Conservation (phyloP, 2,888 invertebrate species). For the Dorcus hopei region DNA sequence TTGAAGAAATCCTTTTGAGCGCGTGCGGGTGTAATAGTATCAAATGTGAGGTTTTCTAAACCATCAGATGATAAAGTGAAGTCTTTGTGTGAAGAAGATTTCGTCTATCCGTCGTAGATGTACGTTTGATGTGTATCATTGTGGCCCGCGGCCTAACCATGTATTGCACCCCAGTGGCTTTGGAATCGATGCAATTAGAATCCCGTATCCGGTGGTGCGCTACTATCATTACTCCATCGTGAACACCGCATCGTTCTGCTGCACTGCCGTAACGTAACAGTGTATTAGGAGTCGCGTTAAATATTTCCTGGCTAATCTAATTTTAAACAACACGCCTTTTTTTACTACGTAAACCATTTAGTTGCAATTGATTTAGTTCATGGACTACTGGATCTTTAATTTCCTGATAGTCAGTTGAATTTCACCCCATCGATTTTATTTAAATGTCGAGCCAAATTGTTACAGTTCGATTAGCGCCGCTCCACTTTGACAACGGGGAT, state of each 20-base stretch:
- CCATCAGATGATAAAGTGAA: constrained; percentile 31
- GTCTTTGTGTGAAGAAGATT: constrained; percentile 30
- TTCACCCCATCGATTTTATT: constrained; percentile 28
- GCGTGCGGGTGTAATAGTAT: constrained; percentile 29
- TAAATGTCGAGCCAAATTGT: constrained; percentile 28
- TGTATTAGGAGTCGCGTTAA: constrained; percentile 17
- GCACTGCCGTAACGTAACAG: constrained; percentile 1
- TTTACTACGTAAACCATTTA: constrained; percentile 18
- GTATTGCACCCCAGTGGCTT: constrained; percentile 29
- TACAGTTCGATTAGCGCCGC: constrained; percentile 26
- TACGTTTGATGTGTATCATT: constrained; percentile 28
- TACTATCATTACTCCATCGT: neutral
- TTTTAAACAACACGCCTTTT: constrained; percentile 21
- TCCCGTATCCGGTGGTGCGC: constrained; percentile 13
- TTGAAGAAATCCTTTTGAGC: constrained; percentile 33
- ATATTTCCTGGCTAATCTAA: constrained; percentile 24
- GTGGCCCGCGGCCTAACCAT: constrained; percentile 20
- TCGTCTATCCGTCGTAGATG: constrained; percentile 26
- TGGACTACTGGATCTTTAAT: constrained; percentile 30
- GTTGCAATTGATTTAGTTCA: constrained; percentile 28
- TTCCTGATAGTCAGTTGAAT: constrained; percentile 27
- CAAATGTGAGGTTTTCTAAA: constrained; percentile 32
- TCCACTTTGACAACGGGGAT: constrained; percentile 16
- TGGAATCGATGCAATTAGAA: constrained; percentile 35
- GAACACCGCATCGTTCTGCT: neutral